Percentiles rank a stretch among this genome's conserved stretches.
These are phyloP conservation scores for Leptura quadrifasciata DNA, from an alignment of 2,888 invertebrate genomes.

Conservation along the genomic window DNA sequence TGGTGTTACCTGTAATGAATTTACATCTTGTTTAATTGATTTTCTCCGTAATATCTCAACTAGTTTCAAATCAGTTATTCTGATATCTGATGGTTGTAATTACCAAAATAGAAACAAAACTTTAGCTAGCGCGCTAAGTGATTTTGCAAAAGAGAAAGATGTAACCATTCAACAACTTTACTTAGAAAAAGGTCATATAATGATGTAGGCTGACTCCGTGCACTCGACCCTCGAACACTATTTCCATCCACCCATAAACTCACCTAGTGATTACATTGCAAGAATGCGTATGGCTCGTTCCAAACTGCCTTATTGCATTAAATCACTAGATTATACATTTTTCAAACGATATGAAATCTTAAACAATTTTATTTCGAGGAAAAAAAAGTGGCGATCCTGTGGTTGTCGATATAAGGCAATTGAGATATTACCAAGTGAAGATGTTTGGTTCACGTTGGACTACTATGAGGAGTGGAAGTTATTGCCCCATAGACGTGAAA, in stretches of 20 bases:
- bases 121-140: neutral
- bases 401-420: slow-evolving; percentile 31
- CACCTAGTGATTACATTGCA: slow-evolving; percentile 30
- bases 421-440: slow-evolving; percentile 22
- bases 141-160: neutral
- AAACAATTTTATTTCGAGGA: slow-evolving; percentile 1
- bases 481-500: slow-evolving; percentile 1
- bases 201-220: slow-evolving; percentile 14
- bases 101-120: too few species aligned
- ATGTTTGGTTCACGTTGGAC: slow-evolving; percentile 20
- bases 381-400: slow-evolving; percentile 10
- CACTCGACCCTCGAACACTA: slow-evolving; percentile 46
- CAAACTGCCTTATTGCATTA: slow-evolving; percentile 23
- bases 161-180: neutral
- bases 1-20: slow-evolving; percentile 15
- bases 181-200: too few species aligned
- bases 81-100: slow-evolving; percentile 3
- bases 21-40: neutral
- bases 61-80: neutral
- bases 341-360: neutral
- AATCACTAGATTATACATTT: neutral
- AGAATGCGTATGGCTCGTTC: slow-evolving; percentile 26
- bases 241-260: slow-evolving; percentile 40
- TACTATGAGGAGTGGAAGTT: neutral
- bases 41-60: neutral